Evolutionary conservation across 2,888 invertebrate species (phyloP).

Genomic region (Taenaris catops): DNA sequence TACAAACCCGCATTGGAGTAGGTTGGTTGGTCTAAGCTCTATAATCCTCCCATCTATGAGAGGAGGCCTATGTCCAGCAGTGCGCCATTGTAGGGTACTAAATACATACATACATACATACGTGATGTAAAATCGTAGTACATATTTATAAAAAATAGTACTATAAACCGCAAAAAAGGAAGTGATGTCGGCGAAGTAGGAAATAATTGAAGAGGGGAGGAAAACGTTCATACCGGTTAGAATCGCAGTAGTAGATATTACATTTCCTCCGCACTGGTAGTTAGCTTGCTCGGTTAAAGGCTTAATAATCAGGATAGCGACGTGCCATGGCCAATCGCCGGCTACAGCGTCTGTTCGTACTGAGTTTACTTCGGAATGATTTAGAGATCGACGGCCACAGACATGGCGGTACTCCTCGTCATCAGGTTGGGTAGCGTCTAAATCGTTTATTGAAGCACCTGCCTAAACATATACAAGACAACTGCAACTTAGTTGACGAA

Average conservation of each 20-base stretch:
- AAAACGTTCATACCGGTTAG: conserved; percentile 46
- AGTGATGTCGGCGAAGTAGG: conserved; percentile 1
- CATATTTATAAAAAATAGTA: no score
- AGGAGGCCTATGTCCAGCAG: no score
- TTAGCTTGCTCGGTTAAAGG: conserved; percentile 23
- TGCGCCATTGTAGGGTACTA: no score
- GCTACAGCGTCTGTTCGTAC: conserved; percentile 46
- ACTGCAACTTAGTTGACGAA: no score
- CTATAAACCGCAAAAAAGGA: not conserved
- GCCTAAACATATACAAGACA: conserved; percentile 7
- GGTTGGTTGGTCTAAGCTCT: no score
- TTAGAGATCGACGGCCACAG: conserved; percentile 52
- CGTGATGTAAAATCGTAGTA: no score
- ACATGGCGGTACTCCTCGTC: conserved; percentile 38
- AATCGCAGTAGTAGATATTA: conserved; percentile 60
- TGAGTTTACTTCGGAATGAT: conserved; percentile 52
- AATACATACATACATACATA: no score
- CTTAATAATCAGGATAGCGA: conserved; percentile 46
- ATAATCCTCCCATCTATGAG: no score
- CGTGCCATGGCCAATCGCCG: conserved; percentile 73
- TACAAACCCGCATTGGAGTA: no score
- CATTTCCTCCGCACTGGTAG: conserved; percentile 62
- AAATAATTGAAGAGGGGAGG: conserved; percentile 12
- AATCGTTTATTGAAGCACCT: conserved; percentile 8
- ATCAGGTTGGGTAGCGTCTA: conserved; percentile 9